A percentile compares a stretch with the other conserved stretches of the same genome.
Conservation (phyloP, 2,888 invertebrate genomes). For the Gnatocerus cornutus region DNA sequence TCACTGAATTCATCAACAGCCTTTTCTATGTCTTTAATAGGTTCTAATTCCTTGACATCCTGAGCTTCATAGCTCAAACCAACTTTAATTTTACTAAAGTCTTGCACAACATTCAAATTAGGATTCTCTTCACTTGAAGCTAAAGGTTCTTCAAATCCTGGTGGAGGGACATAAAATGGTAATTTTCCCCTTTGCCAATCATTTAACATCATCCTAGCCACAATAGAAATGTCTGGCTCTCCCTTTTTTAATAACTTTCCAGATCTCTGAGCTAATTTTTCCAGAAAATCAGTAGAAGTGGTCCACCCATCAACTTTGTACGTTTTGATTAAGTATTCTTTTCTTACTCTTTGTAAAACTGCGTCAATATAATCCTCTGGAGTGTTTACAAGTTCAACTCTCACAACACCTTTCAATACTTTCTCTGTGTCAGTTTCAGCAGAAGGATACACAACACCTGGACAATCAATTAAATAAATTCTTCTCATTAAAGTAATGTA, state of each 20-base stretch:
- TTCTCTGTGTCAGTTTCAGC: constrained; percentile 96
- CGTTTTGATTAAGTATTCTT: constrained; percentile 91
- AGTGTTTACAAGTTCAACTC: constrained; percentile 93
- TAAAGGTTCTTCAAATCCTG: constrained; percentile 83
- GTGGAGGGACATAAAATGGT: constrained; percentile 94
- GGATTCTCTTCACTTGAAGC: constrained; percentile 65
- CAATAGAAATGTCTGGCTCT: constrained; percentile 93
- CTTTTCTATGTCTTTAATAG: constrained; percentile 61
- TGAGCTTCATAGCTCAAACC: constrained; percentile 70
- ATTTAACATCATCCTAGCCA: constrained; percentile 96
- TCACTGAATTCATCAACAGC: constrained; percentile 51
- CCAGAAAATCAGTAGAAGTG: constrained; percentile 90
- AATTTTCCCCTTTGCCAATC: constrained; percentile 99
- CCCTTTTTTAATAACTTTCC: constrained; percentile 97
- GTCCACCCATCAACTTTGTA: constrained; percentile 91
- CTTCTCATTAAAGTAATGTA: constrained; percentile 98
- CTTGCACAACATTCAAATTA: constrained; percentile 80
- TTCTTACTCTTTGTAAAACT: constrained; percentile 89
- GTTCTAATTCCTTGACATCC: constrained; percentile 76
- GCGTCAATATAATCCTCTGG: constrained; percentile 96
- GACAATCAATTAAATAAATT: constrained; percentile 98
- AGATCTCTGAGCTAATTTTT: constrained; percentile 87
- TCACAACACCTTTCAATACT: constrained; percentile 97
- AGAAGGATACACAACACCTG: constrained; percentile 98
- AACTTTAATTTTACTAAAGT: constrained; percentile 87